A percentile compares a stretch with the other conserved stretches of the same genome.
phyloP scores from a whole-genome alignment of 2,888 invertebrate genomes.

The Philopedon plagiatum region DNA sequence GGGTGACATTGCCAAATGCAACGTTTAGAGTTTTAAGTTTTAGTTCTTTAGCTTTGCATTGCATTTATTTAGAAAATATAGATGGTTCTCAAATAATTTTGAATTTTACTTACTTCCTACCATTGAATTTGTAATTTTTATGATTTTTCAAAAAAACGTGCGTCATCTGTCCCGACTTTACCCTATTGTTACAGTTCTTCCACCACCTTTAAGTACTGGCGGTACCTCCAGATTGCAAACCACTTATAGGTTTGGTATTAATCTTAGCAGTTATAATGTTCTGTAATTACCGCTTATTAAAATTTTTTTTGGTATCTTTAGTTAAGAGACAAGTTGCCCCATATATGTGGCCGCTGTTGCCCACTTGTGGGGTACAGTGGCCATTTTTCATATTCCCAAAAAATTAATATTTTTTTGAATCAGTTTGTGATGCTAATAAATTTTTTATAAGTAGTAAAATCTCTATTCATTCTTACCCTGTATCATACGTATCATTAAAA shows the following conservation, averaged over 20 bases:
- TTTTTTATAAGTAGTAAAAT: background rate
- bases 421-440: background rate
- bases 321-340: background rate
- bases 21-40: background rate
- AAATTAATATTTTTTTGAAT: background rate
- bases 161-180: conserved; percentile 7
- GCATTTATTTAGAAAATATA: background rate
- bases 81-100: background rate
- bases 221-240: too few relatives aligned
- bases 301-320: background rate
- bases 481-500: too few relatives aligned
- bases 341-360: background rate
- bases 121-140: background rate
- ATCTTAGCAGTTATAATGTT: background rate
- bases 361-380: too few relatives aligned
- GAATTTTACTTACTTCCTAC: conserved; percentile 3
- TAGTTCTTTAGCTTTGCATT: background rate
- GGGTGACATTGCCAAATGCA: background rate
- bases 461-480: conserved; percentile 4
- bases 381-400: background rate
- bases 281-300: background rate
- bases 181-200: background rate
- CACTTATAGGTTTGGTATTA: too few relatives aligned
- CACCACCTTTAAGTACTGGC: too few relatives aligned
- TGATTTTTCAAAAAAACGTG: background rate